These are phyloP conservation scores for Agrochola macilenta DNA, from an alignment of 2,888 invertebrate genomes.

Conservation along the genomic window DNA sequence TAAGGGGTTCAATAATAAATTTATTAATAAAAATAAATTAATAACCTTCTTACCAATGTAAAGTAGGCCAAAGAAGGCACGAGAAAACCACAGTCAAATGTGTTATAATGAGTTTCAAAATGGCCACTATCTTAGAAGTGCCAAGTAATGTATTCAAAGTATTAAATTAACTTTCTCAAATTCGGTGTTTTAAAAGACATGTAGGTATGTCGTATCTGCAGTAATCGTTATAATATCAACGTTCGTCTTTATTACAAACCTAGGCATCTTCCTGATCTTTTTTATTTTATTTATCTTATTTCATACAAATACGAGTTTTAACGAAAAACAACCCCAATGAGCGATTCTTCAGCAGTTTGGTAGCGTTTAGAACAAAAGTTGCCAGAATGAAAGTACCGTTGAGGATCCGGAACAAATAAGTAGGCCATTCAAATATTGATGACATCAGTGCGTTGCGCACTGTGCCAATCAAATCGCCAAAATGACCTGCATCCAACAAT, in stretches of 20 bases:
- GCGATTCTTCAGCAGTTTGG: not conserved
- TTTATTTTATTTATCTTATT: not conserved
- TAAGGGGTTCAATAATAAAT: too few species aligned
- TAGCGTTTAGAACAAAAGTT: not conserved
- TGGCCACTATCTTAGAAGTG: slow-evolving; percentile 13
- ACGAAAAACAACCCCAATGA: not conserved
- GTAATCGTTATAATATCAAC: not conserved
- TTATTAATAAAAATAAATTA: too few species aligned
- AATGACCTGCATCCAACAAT: not conserved
- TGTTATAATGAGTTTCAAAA: slow-evolving; percentile 50
- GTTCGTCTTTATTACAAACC: not conserved
- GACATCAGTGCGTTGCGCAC: not conserved
- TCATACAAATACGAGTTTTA: not conserved
- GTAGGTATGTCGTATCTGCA: not conserved
- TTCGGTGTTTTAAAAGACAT: not conserved
- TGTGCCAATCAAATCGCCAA: not conserved
- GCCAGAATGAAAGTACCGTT: not conserved
- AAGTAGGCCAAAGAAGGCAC: slow-evolving; percentile 21
- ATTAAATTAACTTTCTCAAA: slow-evolving; percentile 52
- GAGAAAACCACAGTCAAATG: slow-evolving; percentile 35
- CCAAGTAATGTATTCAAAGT: slow-evolving; percentile 45
- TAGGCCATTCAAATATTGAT: slow-evolving; percentile 3
- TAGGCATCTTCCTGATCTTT: not conserved
- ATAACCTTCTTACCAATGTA: not conserved
- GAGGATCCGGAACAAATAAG: not conserved